These are phyloP conservation scores for Diachrysia chrysitis DNA, from an alignment of 2,888 invertebrate species.

Conservation along the genomic window DNA sequence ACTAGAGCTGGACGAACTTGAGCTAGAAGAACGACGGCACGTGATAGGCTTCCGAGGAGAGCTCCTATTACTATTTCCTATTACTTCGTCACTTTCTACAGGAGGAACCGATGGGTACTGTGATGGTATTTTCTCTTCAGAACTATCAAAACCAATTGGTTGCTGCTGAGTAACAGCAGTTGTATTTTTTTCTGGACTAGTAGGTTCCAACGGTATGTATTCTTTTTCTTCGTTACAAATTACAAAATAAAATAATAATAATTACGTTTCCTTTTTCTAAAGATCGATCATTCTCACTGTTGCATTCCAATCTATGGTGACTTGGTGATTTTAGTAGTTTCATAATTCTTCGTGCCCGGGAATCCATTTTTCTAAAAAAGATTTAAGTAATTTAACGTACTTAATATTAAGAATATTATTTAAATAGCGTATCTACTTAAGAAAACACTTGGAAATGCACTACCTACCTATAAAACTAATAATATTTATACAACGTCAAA, in stretches of 20 bases:
- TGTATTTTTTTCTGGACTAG: constrained; percentile 16
- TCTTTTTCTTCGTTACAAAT: constrained; percentile 23
- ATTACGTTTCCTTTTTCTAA: constrained; percentile 11
- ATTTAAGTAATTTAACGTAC: constrained; percentile 11
- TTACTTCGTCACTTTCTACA: constrained; percentile 7
- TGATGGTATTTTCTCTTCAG: constrained; percentile 1
- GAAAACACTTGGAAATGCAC: constrained; percentile 10
- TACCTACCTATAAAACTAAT: constrained; percentile 5
- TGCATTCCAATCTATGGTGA: constrained; percentile 20
- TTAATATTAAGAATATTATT: constrained; percentile 18
- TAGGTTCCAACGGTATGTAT: constrained; percentile 19
- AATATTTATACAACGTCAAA: background rate
- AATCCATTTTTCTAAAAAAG: constrained; percentile 20
- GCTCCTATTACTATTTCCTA: constrained; percentile 6
- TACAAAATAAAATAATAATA: constrained; percentile 12
- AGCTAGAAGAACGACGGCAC: constrained; percentile 21
- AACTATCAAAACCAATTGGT: constrained; percentile 18
- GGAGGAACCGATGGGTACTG: background rate
- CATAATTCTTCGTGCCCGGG: constrained; percentile 21
- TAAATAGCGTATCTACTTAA: constrained; percentile 20
- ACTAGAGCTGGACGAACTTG: constrained; percentile 19
- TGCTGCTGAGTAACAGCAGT: constrained; percentile 19
- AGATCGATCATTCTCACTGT: constrained; percentile 17
- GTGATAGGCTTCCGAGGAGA: constrained; percentile 13
- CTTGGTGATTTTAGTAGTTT: constrained; percentile 17